Conservation (phyloP, 1,140 invertebrate genomes). For the Leptinotarsa texana region DNA sequence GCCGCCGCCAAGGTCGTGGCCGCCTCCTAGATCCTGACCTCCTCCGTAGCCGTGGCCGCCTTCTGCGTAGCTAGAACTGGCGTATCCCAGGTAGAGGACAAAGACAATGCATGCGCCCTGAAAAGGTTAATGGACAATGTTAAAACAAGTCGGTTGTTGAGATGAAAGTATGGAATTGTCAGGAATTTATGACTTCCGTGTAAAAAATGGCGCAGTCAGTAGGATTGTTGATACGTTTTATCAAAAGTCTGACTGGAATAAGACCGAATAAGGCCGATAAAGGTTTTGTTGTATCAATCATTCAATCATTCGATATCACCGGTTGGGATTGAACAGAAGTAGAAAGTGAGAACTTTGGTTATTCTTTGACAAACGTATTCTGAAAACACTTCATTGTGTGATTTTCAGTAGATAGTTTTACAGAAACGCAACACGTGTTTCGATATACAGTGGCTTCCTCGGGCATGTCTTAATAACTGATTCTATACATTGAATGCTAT, state of each 20-base stretch:
- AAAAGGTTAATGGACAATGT: slow-evolving; percentile 19
- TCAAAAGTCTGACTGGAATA: neutral
- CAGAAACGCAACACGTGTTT: too few relatives aligned
- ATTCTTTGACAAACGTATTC: slow-evolving; percentile 22
- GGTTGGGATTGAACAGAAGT: too few relatives aligned
- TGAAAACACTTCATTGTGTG: too few relatives aligned
- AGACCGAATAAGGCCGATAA: neutral
- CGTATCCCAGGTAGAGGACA: slow-evolving; percentile 40
- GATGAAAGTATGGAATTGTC: neutral
- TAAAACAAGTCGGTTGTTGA: neutral
- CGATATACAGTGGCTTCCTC: too few relatives aligned
- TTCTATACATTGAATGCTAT: too few relatives aligned
- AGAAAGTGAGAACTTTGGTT: too few relatives aligned
- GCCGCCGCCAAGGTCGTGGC: slow-evolving; percentile 45
- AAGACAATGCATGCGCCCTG: slow-evolving; percentile 43
- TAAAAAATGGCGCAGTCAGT: neutral
- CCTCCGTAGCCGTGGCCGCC: slow-evolving; percentile 48
- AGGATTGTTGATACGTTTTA: neutral
- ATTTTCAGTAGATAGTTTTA: too few relatives aligned
- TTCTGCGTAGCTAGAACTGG: slow-evolving; percentile 42
- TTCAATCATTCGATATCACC: too few relatives aligned
- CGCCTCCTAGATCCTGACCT: slow-evolving; percentile 34
- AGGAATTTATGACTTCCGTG: neutral
- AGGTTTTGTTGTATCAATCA: too few relatives aligned
- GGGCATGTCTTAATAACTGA: too few relatives aligned